Evolutionary conservation across 2,888 invertebrate genomes (phyloP).

Genomic region (Tetranychus piercei): DNA sequence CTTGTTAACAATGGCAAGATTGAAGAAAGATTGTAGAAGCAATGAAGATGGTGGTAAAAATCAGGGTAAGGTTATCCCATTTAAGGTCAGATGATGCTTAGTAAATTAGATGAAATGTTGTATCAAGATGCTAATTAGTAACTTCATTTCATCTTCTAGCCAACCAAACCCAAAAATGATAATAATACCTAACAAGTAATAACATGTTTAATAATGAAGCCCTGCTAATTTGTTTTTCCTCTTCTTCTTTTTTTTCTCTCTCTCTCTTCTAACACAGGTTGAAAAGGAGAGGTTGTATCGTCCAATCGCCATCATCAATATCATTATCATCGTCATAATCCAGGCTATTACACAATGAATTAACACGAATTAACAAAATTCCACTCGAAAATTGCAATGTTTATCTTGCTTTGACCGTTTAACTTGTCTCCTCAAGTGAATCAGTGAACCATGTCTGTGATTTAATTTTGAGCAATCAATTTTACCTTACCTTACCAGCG

Average conservation of each 20-base stretch:
- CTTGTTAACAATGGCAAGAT: neutral
- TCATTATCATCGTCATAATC: neutral
- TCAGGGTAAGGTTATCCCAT: neutral
- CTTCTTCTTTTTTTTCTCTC: slow-evolving; percentile 4
- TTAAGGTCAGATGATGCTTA: neutral
- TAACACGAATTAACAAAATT: neutral
- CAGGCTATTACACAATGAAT: neutral
- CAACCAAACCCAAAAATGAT: neutral
- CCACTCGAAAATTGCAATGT: neutral
- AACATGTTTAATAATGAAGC: neutral
- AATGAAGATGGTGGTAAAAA: neutral
- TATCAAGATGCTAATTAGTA: neutral
- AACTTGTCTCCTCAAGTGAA: neutral
- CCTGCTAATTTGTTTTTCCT: neutral
- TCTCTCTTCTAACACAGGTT: neutral
- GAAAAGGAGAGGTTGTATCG: neutral
- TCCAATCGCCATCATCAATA: neutral
- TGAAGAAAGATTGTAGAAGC: neutral
- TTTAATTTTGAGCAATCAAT: neutral
- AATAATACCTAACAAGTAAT: neutral
- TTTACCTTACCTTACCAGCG: neutral
- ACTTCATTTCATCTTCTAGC: neutral
- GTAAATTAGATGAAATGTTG: neutral
- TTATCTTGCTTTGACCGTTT: neutral
- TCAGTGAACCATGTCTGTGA: neutral